Conservation (phyloP, 2,888 invertebrate species). For the Suillia variegata region DNA sequence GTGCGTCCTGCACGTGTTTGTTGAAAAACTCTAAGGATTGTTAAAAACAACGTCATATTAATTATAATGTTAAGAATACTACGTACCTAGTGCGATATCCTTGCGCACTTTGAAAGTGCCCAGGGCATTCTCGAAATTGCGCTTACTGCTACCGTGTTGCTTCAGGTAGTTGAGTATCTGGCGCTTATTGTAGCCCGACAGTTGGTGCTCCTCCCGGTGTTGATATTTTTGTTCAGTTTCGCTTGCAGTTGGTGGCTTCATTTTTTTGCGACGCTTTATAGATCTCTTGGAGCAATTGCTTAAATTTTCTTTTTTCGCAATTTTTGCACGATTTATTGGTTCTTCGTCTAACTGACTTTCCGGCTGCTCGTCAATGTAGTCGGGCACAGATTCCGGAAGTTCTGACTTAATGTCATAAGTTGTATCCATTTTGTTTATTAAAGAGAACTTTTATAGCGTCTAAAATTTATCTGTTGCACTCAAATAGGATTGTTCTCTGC, state of each 20-base stretch:
- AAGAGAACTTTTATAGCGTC: too few relatives aligned
- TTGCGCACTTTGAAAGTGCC: not conserved
- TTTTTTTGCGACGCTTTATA: too few relatives aligned
- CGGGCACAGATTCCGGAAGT: too few relatives aligned
- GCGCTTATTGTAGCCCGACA: constrained; percentile 5
- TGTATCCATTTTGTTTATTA: too few relatives aligned
- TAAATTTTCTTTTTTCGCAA: too few relatives aligned
- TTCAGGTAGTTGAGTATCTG: constrained; percentile 24
- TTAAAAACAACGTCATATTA: not conserved
- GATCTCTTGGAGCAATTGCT: too few relatives aligned
- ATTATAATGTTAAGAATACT: not conserved
- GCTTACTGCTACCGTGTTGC: constrained; percentile 27
- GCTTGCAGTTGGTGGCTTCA: constrained; percentile 49
- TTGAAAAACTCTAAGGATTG: constrained; percentile 41
- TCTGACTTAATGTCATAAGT: too few relatives aligned
- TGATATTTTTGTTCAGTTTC: constrained; percentile 71
- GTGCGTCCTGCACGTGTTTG: constrained; percentile 33
- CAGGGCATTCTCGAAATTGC: not conserved
- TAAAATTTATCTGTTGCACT: too few relatives aligned
- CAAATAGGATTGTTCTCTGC: too few relatives aligned
- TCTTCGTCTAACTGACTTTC: too few relatives aligned
- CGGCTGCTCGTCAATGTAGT: too few relatives aligned
- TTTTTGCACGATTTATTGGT: too few relatives aligned
- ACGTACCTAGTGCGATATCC: not conserved
- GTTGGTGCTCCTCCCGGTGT: not conserved